Evolutionary conservation across 2,888 invertebrate genomes (phyloP), one percentile per base, ranked within the genome.

Genomic region (Podotricha telesiphe): DNA sequence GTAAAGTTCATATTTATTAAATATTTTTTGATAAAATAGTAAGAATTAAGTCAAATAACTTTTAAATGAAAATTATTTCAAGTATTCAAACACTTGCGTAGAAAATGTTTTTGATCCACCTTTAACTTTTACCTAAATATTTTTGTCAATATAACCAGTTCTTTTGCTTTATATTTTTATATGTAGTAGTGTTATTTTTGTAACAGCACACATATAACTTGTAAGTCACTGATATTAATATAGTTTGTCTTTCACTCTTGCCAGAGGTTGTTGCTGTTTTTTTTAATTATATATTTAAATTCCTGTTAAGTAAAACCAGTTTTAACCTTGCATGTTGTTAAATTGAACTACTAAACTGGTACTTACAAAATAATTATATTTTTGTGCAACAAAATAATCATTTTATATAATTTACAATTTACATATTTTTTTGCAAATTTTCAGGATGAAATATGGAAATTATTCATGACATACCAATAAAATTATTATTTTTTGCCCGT

Each of bases 401-500:
- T n/a, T n/a, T 3, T 42, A 11, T 28, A 45, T 42, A 11, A 53
- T 11, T 15, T 42, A 13, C 48, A 17, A 17, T 15, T 19, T 20
- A 42, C 13, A 42, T 47, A 22, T 56, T 53, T 10, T 59, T 58
- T 67, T 34, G 4, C 17, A 20, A 17, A 13, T 37, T 69, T 74
- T 82, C 83, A 89, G 88, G 70, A 82, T 83, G 81, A 87, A 88
- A 79, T 83, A 93, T 93, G 93, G 91, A 91, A 80, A 85, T 86
- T 89, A 93, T 88, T 72, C 78, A 82, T 80, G 81, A 72, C 22
- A 93, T 95, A 1, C 89, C 89, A 75, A 94, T 97, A 56, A 95
- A 95, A 84, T 80, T 98, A 69, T 87, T 98, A 78, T 98, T 99
- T 90, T 99, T 99, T 89, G 98, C 98, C 0, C 96, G 96, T 93